phyloP scores from a whole-genome alignment of 2,113 vertebrate species.

The Sebastes fasciatus region DNA sequence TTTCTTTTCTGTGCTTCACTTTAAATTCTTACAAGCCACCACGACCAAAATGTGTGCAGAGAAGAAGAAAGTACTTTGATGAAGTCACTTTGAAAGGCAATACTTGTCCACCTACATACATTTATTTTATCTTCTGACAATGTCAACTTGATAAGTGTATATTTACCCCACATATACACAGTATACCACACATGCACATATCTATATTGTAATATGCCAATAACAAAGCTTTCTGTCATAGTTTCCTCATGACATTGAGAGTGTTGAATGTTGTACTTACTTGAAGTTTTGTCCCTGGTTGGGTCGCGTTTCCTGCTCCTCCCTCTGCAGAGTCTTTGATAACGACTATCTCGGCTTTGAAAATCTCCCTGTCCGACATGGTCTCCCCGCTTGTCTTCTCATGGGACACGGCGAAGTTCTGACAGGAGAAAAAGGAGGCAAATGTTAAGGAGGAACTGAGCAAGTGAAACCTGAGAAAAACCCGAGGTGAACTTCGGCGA shows the following conservation, averaged over 20 bases:
- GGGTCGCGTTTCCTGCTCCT: constrained; percentile 69
- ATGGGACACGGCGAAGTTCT: constrained; percentile 64
- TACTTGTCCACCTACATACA: neutral
- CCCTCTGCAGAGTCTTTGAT: constrained; percentile 86
- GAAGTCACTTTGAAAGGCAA: constrained; percentile 9
- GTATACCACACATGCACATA: neutral
- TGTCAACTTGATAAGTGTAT: neutral
- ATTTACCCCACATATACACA: neutral
- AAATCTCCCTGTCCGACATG: constrained; percentile 87
- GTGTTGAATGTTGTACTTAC: constrained; percentile 63
- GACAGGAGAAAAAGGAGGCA: constrained; percentile 57
- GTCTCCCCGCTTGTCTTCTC: constrained; percentile 54
- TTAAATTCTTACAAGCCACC: neutral
- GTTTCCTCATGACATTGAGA: constrained; percentile 1
- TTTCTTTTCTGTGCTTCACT: neutral
- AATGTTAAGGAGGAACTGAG: constrained; percentile 59
- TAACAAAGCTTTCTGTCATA: neutral
- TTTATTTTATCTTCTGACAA: neutral
- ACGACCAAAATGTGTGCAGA: neutral
- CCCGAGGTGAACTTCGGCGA: constrained; percentile 54
- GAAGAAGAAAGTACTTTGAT: constrained; percentile 1
- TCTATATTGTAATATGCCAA: neutral
- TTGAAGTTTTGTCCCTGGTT: constrained; percentile 32
- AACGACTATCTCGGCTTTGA: constrained; percentile 90
- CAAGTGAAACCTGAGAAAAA: constrained; percentile 71